These are phyloP conservation scores for Hippocampus abdominalis DNA, from an alignment of 2,113 vertebrate genomes.

Conservation along the genomic window DNA sequence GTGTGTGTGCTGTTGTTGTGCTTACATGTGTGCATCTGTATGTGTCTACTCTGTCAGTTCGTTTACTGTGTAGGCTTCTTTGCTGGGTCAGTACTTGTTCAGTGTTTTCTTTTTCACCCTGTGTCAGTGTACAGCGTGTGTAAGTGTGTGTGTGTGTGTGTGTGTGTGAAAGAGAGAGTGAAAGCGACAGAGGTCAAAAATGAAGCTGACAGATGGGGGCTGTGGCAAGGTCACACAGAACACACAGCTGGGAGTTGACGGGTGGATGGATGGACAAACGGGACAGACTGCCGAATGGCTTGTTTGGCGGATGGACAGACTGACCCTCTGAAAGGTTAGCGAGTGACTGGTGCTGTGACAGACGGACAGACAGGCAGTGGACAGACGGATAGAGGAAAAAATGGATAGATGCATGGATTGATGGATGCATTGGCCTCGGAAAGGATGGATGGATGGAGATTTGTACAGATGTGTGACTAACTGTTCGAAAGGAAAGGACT, in stretches of 20 bases:
- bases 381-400: not conserved
- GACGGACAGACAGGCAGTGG: not conserved
- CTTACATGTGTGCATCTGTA: not conserved
- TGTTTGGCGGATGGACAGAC: not conserved
- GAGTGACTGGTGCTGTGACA: slow-evolving; percentile 17
- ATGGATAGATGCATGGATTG: not conserved
- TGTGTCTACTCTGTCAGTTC: not conserved
- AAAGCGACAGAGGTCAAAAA: slow-evolving; percentile 25
- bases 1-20: not conserved
- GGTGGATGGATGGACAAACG: slow-evolving; percentile 15
- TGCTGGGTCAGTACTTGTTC: slow-evolving; percentile 7
- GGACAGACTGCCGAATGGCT: slow-evolving; percentile 9
- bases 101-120: not conserved
- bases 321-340: not conserved
- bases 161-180: not conserved
- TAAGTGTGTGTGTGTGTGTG: not conserved
- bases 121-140: not conserved
- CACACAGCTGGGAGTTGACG: slow-evolving; percentile 39
- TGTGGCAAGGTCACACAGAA: slow-evolving; percentile 53
- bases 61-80: not conserved
- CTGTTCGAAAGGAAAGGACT: too few species aligned
- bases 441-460: not conserved
- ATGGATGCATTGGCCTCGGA: too few species aligned
- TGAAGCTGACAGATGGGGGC: slow-evolving; percentile 36
- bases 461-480: not conserved